Evolutionary conservation across 2,797 vertebrate genomes (phyloP).

Genomic region (Pachyuromys duprasi): DNA sequence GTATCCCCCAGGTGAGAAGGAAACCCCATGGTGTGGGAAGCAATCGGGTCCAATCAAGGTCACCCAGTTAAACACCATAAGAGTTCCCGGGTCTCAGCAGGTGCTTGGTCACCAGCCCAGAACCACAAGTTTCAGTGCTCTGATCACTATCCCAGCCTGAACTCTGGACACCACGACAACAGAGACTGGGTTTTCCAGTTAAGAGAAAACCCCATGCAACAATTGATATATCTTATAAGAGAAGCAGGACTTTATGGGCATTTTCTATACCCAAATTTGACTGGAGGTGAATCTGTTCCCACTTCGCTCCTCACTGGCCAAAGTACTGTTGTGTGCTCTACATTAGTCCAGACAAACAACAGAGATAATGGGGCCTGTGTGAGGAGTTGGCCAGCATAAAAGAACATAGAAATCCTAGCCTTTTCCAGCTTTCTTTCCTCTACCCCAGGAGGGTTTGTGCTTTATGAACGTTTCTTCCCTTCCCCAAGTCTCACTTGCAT

Average conservation of each 20-base stretch:
- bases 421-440: not conserved
- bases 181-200: too few species aligned
- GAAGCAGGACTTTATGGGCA: not conserved
- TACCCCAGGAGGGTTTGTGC: not conserved
- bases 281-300: not conserved
- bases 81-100: too few species aligned
- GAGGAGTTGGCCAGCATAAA: not conserved
- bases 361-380: not conserved
- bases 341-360: not conserved
- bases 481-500: constrained; percentile 3
- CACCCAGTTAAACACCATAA: too few species aligned
- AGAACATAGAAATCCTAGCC: not conserved
- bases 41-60: too few species aligned
- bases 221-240: constrained; percentile 2
- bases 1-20: too few species aligned
- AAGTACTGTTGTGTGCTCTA: not conserved
- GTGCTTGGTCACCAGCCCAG: too few species aligned
- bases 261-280: constrained; percentile 35
- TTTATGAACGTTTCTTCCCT: not conserved
- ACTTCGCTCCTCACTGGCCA: not conserved
- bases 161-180: too few species aligned
- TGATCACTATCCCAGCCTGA: too few species aligned
- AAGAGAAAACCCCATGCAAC: not conserved
- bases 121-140: too few species aligned
- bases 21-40: too few species aligned